Evolutionary conservation across 2,888 invertebrate genomes (phyloP).

Genomic region (Aplocera efformata): DNA sequence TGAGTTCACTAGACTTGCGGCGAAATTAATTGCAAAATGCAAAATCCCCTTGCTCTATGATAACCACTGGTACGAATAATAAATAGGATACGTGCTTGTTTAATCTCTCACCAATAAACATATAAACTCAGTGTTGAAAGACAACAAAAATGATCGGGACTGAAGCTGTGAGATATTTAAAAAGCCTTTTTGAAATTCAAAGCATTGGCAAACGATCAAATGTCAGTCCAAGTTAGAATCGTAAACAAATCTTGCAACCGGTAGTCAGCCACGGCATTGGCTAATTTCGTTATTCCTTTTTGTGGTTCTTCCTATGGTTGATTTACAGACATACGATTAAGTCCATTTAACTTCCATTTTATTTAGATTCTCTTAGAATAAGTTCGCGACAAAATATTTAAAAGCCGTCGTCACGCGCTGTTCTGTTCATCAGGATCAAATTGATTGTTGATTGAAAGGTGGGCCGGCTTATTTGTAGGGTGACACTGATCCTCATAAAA

Average conservation of each 20-base stretch:
- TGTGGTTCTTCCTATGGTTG: constrained; percentile 53
- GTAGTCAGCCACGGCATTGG: constrained; percentile 30
- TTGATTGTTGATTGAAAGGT: constrained; percentile 33
- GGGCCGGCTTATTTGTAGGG: constrained; percentile 27
- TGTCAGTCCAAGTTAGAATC: constrained; percentile 37
- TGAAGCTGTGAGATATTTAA: constrained; percentile 10
- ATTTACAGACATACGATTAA: too few relatives aligned
- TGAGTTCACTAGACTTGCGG: constrained; percentile 38
- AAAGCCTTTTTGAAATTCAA: constrained; percentile 25
- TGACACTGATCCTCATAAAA: constrained; percentile 32
- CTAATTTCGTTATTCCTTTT: too few relatives aligned
- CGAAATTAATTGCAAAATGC: constrained; percentile 54
- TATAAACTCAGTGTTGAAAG: constrained; percentile 15
- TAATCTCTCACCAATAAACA: constrained; percentile 5
- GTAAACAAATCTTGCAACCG: constrained; percentile 40
- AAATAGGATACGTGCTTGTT: background rate
- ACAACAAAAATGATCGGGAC: constrained; percentile 10
- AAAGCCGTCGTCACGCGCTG: constrained; percentile 25
- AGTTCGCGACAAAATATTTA: constrained; percentile 17
- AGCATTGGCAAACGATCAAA: constrained; percentile 44
- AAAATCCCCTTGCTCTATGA: constrained; percentile 28
- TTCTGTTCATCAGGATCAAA: constrained; percentile 19
- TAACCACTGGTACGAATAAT: constrained; percentile 1
- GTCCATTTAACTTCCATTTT: constrained; percentile 48
- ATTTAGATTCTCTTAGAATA: too few relatives aligned